phyloP scores from a whole-genome alignment of 2,888 invertebrate genomes.

The Conchocele bisecta region DNA sequence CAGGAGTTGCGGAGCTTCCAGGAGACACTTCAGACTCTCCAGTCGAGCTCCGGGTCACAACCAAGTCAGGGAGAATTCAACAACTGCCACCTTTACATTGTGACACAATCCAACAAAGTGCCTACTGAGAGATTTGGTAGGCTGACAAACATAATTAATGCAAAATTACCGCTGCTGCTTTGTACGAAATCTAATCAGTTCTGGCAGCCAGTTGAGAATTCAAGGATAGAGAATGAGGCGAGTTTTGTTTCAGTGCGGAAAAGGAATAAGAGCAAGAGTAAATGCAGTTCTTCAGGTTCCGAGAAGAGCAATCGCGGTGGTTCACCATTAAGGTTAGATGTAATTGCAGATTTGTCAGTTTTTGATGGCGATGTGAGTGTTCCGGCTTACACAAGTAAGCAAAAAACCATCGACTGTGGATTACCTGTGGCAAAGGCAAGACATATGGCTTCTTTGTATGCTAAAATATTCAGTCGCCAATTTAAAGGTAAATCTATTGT shows the following conservation, averaged over 20 bases:
- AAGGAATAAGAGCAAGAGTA: slow-evolving; percentile 28
- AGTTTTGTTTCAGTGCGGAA: slow-evolving; percentile 27
- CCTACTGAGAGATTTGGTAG: slow-evolving; percentile 21
- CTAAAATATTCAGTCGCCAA: slow-evolving; percentile 22
- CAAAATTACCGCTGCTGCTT: slow-evolving; percentile 41
- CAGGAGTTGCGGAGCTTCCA: no score
- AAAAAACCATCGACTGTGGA: slow-evolving; percentile 36
- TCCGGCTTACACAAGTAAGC: background rate
- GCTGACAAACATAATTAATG: slow-evolving; percentile 23
- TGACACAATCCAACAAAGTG: background rate
- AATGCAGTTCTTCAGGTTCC: slow-evolving; percentile 13
- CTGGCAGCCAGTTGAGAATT: slow-evolving; percentile 35
- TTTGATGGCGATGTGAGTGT: slow-evolving; percentile 41
- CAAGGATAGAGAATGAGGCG: slow-evolving; percentile 9
- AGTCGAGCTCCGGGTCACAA: no score
- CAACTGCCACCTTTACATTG: background rate
- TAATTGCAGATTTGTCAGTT: slow-evolving; percentile 64
- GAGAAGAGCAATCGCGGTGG: slow-evolving; percentile 53
- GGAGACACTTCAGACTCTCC: no score
- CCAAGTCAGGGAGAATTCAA: no score
- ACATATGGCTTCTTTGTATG: slow-evolving; percentile 38
- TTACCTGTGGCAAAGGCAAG: slow-evolving; percentile 30
- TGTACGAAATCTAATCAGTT: slow-evolving; percentile 43
- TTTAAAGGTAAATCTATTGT: slow-evolving; percentile 9
- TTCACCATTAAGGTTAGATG: slow-evolving; percentile 67